These are phyloP conservation scores for Chrysemys picta DNA, from an alignment of 2,113 vertebrate genomes.

Conservation along the genomic window DNA sequence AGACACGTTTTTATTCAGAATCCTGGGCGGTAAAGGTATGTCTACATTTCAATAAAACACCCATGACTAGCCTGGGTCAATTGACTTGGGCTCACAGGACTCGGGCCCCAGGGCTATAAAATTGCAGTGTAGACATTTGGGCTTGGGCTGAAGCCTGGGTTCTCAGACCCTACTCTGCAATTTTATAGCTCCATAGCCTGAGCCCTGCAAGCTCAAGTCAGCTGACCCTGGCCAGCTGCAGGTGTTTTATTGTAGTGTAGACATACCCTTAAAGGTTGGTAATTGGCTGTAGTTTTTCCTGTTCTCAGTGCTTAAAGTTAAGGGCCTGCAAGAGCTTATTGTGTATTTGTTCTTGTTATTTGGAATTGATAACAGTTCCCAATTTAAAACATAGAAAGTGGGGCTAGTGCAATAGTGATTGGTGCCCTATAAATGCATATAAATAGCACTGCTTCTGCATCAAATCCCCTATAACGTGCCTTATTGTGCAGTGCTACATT, in stretches of 20 bases:
- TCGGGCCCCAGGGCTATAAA: neutral
- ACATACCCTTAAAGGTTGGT: neutral
- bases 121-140: neutral
- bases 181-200: neutral
- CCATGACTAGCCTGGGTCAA: neutral
- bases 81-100: neutral
- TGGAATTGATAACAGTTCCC: neutral
- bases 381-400: neutral
- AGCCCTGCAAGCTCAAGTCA: neutral
- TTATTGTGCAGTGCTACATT: accelerated
- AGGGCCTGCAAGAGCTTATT: accelerated
- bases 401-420: neutral
- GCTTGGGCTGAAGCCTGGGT: neutral
- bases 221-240: neutral
- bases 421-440: accelerated
- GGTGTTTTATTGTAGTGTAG: neutral
- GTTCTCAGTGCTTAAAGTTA: accelerated
- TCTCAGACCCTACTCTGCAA: neutral
- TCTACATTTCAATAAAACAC: neutral
- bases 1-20: accelerated
- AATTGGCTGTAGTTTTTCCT: neutral
- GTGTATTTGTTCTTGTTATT: neutral
- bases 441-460: neutral
- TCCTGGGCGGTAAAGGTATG: neutral
- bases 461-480: neutral